Base-by-base conservation (phyloP, 2,113 vertebrate genomes). In the Caranx melampygus region DNA sequence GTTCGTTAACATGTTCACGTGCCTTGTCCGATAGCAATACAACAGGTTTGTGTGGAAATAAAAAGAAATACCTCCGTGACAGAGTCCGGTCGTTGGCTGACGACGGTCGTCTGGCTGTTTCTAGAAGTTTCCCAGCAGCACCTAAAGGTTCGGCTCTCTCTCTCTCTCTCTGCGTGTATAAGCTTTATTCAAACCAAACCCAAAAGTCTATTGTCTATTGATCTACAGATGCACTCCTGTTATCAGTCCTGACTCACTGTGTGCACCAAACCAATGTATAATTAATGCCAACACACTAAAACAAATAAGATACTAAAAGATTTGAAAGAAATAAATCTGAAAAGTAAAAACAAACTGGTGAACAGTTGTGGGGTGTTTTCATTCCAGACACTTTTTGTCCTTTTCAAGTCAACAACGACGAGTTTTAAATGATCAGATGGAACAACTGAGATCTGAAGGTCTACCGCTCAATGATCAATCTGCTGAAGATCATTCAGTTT, bases 201-300 rank as follows among this genome's bases (percentile, higher is more conserved):
- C 64, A 21, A 47, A 47, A 37, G 42, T 81, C 40, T 42, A 10
- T 60, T 64, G 40, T 79, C 55, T 52, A 10, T 83, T 74, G 66
- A 87, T 84, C 71, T 87, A 79, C 64, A 81, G 73, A 90, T 74
- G 67, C 86, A 85, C 78, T 88, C 72, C 79, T 83, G 62, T 63
- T 92, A 57, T 87, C 54, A 45, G 72, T 88, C 83, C 84, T 85
- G 86, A 79, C 62, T 74, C 55, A 90, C 85, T 89, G 79, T 83
- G 82, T 51, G 61, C 87, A 71, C 88, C 65, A 66, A 75, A 84
- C 55, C 40, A 75, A 89, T 90, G 72, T 81, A 69, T 73, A 90
- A 89, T 79, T 81, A 83, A 83, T 80, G 77, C 64, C 74, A 91
- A 79, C 74, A 91, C 5, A 92, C 94, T 93, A 87, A 95, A 75